phyloP scores from a whole-genome alignment of 35 echinoderm and acorn worm genomes.

The Stichopus chloronotus region DNA sequence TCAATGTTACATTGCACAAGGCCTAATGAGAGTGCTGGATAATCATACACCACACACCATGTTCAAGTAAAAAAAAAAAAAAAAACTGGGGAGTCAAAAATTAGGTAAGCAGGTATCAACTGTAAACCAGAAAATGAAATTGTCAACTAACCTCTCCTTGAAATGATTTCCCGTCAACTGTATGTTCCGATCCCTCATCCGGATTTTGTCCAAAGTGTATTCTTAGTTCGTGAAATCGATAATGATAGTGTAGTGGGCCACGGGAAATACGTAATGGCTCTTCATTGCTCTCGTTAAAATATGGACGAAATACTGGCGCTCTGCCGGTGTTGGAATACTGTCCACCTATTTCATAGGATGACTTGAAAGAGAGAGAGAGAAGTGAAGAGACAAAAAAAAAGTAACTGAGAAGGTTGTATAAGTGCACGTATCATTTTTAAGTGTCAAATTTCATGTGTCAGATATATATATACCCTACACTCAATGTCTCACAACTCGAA shows the following conservation, averaged over 20 bases:
- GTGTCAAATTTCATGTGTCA: no score
- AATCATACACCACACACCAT: no score
- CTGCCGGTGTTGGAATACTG: slow-evolving; percentile 28
- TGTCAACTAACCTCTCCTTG: slow-evolving; percentile 45
- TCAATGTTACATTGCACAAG: no score
- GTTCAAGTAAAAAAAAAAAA: no score
- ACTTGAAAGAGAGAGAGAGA: background rate
- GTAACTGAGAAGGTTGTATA: no score
- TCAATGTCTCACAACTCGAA: no score
- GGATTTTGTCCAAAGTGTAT: slow-evolving; percentile 31
- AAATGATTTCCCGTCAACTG: slow-evolving; percentile 29
- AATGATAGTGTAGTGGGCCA: slow-evolving; percentile 33
- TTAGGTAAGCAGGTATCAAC: no score
- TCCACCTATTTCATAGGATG: background rate
- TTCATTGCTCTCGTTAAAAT: background rate
- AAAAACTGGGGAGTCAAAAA: no score
- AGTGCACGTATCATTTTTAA: no score
- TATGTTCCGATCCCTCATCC: slow-evolving; percentile 14
- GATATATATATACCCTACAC: no score
- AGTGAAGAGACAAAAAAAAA: background rate
- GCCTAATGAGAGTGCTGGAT: no score
- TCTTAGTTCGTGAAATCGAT: slow-evolving; percentile 30
- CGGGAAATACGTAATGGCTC: background rate
- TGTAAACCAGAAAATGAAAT: background rate
- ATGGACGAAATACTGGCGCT: slow-evolving; percentile 18